Evolutionary conservation across 2,797 vertebrate genomes (phyloP), one percentile per base, ranked within the genome.

Genomic region (Crax fasciolata): DNA sequence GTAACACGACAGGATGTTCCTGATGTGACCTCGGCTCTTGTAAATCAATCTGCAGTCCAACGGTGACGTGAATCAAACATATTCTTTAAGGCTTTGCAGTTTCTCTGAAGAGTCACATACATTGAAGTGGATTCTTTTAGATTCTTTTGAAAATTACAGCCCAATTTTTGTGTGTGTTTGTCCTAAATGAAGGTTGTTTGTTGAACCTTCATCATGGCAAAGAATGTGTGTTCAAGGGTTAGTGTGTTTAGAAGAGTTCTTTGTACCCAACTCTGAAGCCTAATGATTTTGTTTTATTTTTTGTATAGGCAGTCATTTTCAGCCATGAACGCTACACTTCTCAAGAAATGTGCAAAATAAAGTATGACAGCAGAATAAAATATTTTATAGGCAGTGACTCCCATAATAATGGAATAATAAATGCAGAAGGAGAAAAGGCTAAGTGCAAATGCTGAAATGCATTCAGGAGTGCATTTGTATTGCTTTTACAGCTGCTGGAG

Each of bases 331-430:
- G 51, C 52, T 93, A 49, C 27, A 46, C 28, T 86, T 59, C 79
- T 87, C 89, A 77, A 96, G 96, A 95, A 85, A 87, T 41, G 58
- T 18, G 76, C 81, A 93, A 93, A 96, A 95, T 95, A 92, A 92
- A 95, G 89, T 54, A 66, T 93, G 94, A 96, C 74, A 93, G 71
- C 63, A 87, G 90, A 72, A 81, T 63, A 93, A 96, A 95, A 91
- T 84, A 95, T 90, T 95, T 92, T 89, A 94, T 67, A 96, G 90
- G 79, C 80, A 78, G 55, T 68, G 91, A 78, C 77, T 96, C 93
- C 95, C 8, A 5, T 94, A 94, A 94, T 93, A 94, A 95, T 70
- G 61, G 91, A 95, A 94, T 97, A 96, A 97, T 94, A 93, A 97
- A 93, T 81, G 79, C 80, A 93, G 55, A 83, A 87, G 49, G 39